phyloP scores from a whole-genome alignment of 1,140 invertebrate genomes.

The Nymphalis io region DNA sequence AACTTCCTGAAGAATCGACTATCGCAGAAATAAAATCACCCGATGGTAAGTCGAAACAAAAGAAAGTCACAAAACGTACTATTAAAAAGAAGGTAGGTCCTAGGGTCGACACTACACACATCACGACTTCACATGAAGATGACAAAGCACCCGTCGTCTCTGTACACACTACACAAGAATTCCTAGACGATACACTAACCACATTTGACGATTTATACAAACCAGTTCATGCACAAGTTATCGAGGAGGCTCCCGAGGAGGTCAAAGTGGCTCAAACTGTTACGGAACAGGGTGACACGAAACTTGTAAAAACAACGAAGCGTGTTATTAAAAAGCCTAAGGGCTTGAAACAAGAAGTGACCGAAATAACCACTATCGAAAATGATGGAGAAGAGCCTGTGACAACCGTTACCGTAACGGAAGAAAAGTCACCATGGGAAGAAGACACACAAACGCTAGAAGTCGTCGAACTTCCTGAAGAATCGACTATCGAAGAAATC shows the following conservation, averaged over 20 bases:
- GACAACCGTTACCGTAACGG: not conserved
- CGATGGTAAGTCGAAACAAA: not conserved
- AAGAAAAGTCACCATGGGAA: conserved; percentile 21
- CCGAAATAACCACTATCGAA: conserved; percentile 3
- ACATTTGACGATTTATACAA: conserved; percentile 32
- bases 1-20: not conserved
- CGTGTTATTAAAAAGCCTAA: conserved; percentile 8
- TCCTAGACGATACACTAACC: conserved; percentile 44
- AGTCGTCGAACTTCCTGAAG: not conserved
- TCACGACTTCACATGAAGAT: conserved; percentile 32
- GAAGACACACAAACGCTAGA: conserved; percentile 32
- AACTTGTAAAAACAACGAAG: conserved; percentile 42
- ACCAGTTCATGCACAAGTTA: conserved; percentile 48
- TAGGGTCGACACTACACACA: conserved; percentile 50
- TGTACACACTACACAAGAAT: conserved; percentile 55
- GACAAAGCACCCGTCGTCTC: conserved; percentile 45
- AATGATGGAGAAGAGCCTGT: not conserved
- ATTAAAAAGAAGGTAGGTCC: conserved; percentile 62
- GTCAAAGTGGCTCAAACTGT: conserved; percentile 41
- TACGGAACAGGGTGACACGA: not conserved
- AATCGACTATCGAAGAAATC: conserved; percentile 31
- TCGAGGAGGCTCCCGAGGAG: conserved; percentile 70
- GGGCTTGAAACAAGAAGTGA: conserved; percentile 1
- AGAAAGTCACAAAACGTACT: not conserved
- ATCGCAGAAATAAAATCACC: not conserved